Percentiles rank a stretch among this genome's conserved stretches.
Conservation (phyloP, 2,797 vertebrate species). For the Microcaecilia unicolor region DNA sequence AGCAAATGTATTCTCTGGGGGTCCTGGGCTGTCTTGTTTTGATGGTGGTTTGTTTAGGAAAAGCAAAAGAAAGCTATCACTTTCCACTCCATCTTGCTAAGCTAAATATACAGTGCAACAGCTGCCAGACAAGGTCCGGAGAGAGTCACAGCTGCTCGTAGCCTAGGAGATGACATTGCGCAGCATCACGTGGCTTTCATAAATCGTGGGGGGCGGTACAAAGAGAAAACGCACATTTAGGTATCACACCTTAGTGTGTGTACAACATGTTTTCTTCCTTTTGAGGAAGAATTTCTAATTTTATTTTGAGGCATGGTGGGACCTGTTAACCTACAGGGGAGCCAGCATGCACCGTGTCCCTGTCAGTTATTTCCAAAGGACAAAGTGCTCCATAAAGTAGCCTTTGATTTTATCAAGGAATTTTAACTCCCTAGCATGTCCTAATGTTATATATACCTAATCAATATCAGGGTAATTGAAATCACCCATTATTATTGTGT, state of each 20-base stretch:
- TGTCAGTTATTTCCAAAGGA: no score
- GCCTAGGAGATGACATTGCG: slow-evolving; percentile 17
- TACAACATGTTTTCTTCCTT: not conserved
- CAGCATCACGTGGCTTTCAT: slow-evolving; percentile 1
- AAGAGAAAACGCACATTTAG: no score
- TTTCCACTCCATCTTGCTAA: slow-evolving; percentile 27
- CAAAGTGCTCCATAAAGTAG: no score
- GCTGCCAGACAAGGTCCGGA: slow-evolving; percentile 24
- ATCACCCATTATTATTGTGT: no score
- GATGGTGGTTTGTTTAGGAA: accelerated
- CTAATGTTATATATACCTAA: no score
- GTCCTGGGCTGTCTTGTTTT: not conserved
- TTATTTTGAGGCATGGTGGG: no score
- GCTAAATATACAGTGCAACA: slow-evolving; percentile 53
- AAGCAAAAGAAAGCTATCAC: slow-evolving; percentile 24
- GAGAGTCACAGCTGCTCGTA: not conserved
- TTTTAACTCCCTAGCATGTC: no score
- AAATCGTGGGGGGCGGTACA: not conserved
- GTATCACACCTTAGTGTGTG: no score
- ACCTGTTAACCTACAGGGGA: no score
- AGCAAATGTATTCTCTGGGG: accelerated
- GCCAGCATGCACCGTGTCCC: no score
- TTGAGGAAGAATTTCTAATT: not conserved
- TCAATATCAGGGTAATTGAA: no score
- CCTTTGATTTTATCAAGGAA: no score